Base-by-base conservation (phyloP, 2,113 vertebrate species). In the Zapornia atra region DNA sequence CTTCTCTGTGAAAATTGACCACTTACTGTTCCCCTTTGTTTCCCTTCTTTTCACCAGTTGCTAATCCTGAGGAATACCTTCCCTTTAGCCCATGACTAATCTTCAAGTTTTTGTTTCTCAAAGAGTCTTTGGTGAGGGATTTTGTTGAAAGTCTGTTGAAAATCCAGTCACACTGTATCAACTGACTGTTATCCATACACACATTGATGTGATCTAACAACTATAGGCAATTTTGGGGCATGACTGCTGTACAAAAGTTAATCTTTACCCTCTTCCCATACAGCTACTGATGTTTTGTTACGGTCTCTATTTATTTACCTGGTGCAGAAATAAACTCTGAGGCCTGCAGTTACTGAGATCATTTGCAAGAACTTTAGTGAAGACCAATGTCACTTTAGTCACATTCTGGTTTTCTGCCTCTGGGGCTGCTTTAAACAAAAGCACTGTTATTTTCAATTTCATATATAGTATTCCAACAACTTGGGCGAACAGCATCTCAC, bases 51-150 rank as follows among this genome's bases (percentile, higher is more conserved):
- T 95, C 73, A 85, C 73, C 61, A 72, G 73, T 40, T 94, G 83
- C 70, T 96, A 96, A 97, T 96, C 95, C 95, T 68, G 61, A 95
- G 77, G 91, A 92, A 84, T 89, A 96, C 86, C 83, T 91, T 95
- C 92, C 60, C 68, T 91, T 91, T 95, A 92, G 77, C 65, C 95
- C 95, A 86, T 92, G 86, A 92, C 94, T 95, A 95, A 97, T 94
- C 94, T 92, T 83, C 88, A 84, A 89, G 86, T 94, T 96, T 95
- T 92, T 95, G 88, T 96, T 97, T 94, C 92, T 92, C 42, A 86
- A 56, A 78, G 76, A 88, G 69, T 54, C 83, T 94, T 97, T 89
- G 51, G 69, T 33, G 29, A 92, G 65, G 72, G 86, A 95, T 97
- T 95, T 95, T 78, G 46, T 78, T 89, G 77, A 86, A 94, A 94